A percentile compares a stretch with the other conserved stretches of the same genome.
These are phyloP conservation scores for Drosophila bunnanda DNA, from an alignment of 2,888 invertebrate genomes.

Conservation along the genomic window DNA sequence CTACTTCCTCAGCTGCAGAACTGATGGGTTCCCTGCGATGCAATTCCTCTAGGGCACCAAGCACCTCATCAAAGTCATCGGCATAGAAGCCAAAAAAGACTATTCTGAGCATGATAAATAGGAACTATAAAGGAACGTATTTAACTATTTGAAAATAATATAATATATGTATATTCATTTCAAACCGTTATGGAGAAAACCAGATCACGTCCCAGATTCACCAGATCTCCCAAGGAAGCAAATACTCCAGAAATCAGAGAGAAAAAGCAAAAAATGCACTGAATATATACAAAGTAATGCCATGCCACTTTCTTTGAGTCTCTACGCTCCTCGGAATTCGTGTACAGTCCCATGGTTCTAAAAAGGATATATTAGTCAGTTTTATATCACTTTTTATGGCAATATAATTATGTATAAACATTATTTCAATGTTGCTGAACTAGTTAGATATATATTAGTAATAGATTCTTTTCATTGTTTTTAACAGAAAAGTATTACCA, in stretches of 20 bases:
- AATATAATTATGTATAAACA: no score
- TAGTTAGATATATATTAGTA: no score
- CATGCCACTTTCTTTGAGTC: background rate
- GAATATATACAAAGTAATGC: constrained; percentile 6
- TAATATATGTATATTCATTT: no score
- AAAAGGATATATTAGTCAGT: background rate
- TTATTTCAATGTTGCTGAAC: no score
- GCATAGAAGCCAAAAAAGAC: constrained; percentile 17
- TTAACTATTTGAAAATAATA: rapidly evolving
- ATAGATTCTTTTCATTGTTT: no score
- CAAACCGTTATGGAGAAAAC: constrained; percentile 38
- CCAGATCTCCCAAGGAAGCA: constrained; percentile 26
- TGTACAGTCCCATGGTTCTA: constrained; percentile 40
- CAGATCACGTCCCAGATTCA: constrained; percentile 45
- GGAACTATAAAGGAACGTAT: constrained; percentile 7
- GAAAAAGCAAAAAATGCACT: rapidly evolving
- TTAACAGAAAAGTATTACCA: no score
- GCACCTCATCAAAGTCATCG: constrained; percentile 42
- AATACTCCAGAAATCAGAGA: constrained; percentile 11
- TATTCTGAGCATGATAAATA: constrained; percentile 36
- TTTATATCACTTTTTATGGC: background rate
- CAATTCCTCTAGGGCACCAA: constrained; percentile 37
- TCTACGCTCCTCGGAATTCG: constrained; percentile 25
- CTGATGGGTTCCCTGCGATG: constrained; percentile 6
- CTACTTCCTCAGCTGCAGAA: background rate